phyloP scores from a whole-genome alignment of 2,888 invertebrate species.

The Tenthredo mesomela region DNA sequence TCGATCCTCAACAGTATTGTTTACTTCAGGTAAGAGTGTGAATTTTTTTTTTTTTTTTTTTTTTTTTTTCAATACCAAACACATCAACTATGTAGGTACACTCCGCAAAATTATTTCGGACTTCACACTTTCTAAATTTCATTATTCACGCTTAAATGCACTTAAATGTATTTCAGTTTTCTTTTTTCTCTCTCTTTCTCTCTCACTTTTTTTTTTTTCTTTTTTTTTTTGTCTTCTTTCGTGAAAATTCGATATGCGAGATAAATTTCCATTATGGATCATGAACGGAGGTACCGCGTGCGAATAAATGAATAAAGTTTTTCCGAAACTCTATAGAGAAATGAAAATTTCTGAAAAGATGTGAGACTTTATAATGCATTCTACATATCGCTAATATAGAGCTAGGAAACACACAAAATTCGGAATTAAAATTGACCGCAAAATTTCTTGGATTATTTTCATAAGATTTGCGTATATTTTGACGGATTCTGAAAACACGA shows the following conservation, averaged over 20 bases:
- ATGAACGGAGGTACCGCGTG: background rate
- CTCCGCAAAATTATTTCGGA: background rate
- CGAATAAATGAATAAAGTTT: conserved; percentile 14
- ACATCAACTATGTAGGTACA: background rate
- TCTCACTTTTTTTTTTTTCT: background rate
- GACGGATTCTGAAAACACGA: no score
- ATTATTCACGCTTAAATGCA: background rate
- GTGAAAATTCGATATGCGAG: background rate
- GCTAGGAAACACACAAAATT: background rate
- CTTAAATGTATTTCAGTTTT: no score
- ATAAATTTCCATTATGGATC: conserved; percentile 7
- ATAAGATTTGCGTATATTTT: background rate
- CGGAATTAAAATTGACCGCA: background rate
- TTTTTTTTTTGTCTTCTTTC: no score
- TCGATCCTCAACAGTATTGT: conserved; percentile 95
- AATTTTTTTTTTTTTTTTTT: background rate
- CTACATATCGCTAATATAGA: background rate
- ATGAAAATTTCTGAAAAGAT: background rate
- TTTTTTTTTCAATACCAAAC: background rate
- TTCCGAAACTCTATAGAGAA: background rate
- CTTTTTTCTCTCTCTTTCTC: background rate
- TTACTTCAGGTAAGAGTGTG: conserved; percentile 91
- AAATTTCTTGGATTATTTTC: background rate
- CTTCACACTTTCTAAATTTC: conserved; percentile 19
- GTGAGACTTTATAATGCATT: background rate